phyloP scores from a whole-genome alignment of 2,797 vertebrate species.

The Synanceia verrucosa region DNA sequence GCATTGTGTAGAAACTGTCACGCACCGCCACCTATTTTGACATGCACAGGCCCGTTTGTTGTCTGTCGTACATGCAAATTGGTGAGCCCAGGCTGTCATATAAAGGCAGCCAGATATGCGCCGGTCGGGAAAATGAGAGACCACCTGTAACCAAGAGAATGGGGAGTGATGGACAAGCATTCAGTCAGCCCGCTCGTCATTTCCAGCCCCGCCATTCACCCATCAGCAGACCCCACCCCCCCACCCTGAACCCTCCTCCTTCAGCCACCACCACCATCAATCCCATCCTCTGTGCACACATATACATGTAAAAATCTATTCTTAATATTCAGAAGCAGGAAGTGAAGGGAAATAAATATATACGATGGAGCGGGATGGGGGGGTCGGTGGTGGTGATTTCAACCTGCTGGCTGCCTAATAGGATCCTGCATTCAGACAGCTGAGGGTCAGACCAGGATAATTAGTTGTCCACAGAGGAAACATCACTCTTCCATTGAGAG shows the following conservation, averaged over 20 bases:
- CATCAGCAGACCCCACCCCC: constrained; percentile 78
- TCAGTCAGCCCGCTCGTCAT: constrained; percentile 90
- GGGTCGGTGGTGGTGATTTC: constrained; percentile 90
- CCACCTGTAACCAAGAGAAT: constrained; percentile 99
- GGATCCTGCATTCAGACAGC: constrained; percentile 96
- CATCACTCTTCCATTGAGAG: constrained; percentile 76
- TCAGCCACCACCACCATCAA: constrained; percentile 66
- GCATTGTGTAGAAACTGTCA: constrained; percentile 99
- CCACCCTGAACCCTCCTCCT: constrained; percentile 50
- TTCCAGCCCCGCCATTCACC: constrained; percentile 86
- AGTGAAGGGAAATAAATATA: constrained; percentile 85
- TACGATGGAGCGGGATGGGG: constrained; percentile 80
- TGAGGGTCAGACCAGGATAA: constrained; percentile 94
- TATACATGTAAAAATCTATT: constrained; percentile 99
- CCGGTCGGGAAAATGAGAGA: constrained; percentile 95
- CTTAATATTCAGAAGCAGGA: constrained; percentile 98
- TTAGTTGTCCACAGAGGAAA: constrained; percentile 90
- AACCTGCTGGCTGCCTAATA: constrained; percentile 95
- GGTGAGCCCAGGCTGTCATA: constrained; percentile 95
- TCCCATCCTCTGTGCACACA: constrained; percentile 82
- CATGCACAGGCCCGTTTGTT: constrained; percentile 99
- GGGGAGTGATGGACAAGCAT: constrained; percentile 99
- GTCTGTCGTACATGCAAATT: constrained; percentile 99
- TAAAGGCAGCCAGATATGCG: constrained; percentile 94
- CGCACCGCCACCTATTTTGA: constrained; percentile 99